Conservation (phyloP, 2,113 vertebrate species). For the Hipposideros armiger region DNA sequence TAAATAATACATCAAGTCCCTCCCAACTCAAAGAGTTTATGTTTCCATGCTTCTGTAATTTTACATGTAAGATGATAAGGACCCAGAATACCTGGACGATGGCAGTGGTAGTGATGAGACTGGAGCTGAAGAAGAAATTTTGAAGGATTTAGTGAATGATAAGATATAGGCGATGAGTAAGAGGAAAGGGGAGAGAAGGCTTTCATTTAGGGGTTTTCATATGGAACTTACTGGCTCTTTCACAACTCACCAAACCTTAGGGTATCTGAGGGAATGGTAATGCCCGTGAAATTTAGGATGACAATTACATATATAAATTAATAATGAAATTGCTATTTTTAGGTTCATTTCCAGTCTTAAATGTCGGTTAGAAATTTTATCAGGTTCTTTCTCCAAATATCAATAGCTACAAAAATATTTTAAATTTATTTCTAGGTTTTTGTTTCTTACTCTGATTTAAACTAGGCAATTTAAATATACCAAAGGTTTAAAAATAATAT, state of each 20-base stretch:
- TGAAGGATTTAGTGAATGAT: not conserved
- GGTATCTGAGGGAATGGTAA: not conserved
- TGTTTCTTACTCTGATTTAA: constrained; percentile 38
- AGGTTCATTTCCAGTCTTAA: not conserved
- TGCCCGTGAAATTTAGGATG: not conserved
- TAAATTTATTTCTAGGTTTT: constrained; percentile 54
- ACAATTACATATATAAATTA: not conserved
- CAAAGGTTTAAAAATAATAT: constrained; percentile 34
- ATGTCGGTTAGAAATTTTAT: not conserved
- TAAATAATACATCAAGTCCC: not conserved
- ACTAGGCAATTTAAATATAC: constrained; percentile 34
- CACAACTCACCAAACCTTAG: not conserved
- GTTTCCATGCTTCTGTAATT: not conserved
- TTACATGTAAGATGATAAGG: not conserved
- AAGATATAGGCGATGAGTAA: not conserved
- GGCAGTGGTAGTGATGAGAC: not conserved
- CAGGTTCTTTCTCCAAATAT: constrained; percentile 37
- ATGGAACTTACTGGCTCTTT: not conserved
- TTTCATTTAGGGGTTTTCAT: not conserved
- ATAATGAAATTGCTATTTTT: not conserved
- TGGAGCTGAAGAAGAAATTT: not conserved
- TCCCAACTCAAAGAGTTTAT: not conserved
- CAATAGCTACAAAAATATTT: constrained; percentile 9
- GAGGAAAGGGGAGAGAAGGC: not conserved
- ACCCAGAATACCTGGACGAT: not conserved